Base-by-base conservation (phyloP, 2,113 vertebrate genomes). In the Alces alces region DNA sequence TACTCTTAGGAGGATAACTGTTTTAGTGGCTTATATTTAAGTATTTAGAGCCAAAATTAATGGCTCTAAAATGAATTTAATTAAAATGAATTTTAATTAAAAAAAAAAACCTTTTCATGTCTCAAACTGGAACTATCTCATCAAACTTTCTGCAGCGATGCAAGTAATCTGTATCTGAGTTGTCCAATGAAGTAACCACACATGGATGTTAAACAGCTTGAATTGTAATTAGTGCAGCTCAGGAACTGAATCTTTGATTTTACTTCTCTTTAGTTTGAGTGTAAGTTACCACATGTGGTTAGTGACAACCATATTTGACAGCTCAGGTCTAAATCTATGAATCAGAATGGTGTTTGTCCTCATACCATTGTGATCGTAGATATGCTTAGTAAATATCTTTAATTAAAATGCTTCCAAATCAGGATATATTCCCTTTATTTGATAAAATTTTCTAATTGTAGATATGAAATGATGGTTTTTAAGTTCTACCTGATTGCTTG, bases 391-490 rank as follows among this genome's bases (percentile, higher is more conserved):
- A 96, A 92, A 47, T 96, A 73, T 30, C 58, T 96, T 83, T 60
- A 80, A 86, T 78, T 93, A 78, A 91, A 93, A 88, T 70, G 21
- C 86, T 97, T 95, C 61, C 58, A 70, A 90, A 87, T 47, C 76
- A 60, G 43, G 30, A 25, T 96, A 89, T 80, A 55, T 94, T 39
- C 39, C 28, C 73, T 2, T 86, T 86, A 39, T 55, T 79, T 97
- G 25, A 3, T 94, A 93, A 61, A 43, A 25, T 45, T 87, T 96
- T 90, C 14, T 96, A 86, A 89, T 61, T 92, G 70, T 36, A 60
- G 57, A 28, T 79, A 76, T 33, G 21, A 87, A 83, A 85, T 90
- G 96, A 36, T 73, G 54, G 47, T 70, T 85, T 95, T 96, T 76
- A 76, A 85, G 33, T 85, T 90, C n/a, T 95, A 23, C 78, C 84